Percentiles rank a stretch among this genome's conserved stretches.
Evolutionary conservation across 2,888 invertebrate genomes (phyloP).

Genomic region (Epistrophe grossulariae): DNA sequence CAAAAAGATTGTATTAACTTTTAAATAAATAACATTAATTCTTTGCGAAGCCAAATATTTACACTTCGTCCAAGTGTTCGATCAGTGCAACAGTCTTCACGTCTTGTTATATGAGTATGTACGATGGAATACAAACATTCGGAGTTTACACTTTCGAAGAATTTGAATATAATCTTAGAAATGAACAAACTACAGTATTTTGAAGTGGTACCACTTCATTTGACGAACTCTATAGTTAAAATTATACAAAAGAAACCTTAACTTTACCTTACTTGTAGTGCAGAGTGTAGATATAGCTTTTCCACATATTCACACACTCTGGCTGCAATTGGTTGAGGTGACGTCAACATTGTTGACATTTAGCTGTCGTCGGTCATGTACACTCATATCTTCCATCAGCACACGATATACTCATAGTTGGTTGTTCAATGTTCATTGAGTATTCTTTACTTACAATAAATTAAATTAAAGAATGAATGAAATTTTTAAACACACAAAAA

Average conservation of each 20-base stretch:
- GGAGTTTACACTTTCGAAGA: too few relatives aligned
- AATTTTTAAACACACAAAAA: neutral
- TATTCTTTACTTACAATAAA: neutral
- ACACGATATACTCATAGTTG: neutral
- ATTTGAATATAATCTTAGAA: too few relatives aligned
- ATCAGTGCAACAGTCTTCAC: too few relatives aligned
- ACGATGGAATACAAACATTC: too few relatives aligned
- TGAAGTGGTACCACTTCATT: neutral
- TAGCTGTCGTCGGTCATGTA: neutral
- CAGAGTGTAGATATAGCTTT: neutral
- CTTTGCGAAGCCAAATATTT: too few relatives aligned
- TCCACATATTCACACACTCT: neutral
- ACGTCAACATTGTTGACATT: slow-evolving; percentile 9
- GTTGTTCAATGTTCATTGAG: neutral
- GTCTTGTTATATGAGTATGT: too few relatives aligned
- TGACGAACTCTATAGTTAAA: neutral
- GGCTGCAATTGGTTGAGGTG: neutral
- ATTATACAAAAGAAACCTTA: neutral
- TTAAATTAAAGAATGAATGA: neutral
- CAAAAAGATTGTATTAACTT: too few relatives aligned
- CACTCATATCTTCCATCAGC: slow-evolving; percentile 6
- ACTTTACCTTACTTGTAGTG: neutral
- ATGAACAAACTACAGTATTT: too few relatives aligned
- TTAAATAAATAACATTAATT: too few relatives aligned
- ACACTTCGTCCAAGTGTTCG: too few relatives aligned